phyloP scores from a whole-genome alignment of 2,888 invertebrate genomes.

The Hypena proboscidalis region DNA sequence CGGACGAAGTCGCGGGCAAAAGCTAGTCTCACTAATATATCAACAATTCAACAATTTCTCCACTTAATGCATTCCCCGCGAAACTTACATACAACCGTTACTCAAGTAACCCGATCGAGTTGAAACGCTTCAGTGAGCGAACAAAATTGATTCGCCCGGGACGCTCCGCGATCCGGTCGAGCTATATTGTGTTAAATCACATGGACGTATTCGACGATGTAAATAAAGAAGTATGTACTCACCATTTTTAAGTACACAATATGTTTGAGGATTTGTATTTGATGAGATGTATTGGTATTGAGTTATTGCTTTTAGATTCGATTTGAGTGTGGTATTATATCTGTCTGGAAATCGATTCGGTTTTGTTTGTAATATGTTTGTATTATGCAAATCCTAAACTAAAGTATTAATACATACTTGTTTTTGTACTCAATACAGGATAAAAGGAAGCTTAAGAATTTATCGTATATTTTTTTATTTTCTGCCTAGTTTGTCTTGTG shows the following conservation, averaged over 20 bases:
- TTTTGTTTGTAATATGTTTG: too few relatives aligned
- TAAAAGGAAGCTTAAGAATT: too few relatives aligned
- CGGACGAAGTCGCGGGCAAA: too few relatives aligned
- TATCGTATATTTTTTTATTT: too few relatives aligned
- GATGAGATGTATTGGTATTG: not conserved
- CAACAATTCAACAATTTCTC: slow-evolving; percentile 15
- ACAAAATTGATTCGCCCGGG: slow-evolving; percentile 47
- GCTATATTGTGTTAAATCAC: slow-evolving; percentile 49
- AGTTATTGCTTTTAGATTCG: slow-evolving; percentile 2
- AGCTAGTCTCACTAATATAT: slow-evolving; percentile 1
- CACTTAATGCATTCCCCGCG: slow-evolving; percentile 29
- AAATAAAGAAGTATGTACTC: slow-evolving; percentile 31
- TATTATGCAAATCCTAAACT: too few relatives aligned
- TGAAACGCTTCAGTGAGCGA: slow-evolving; percentile 42
- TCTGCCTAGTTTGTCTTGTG: too few relatives aligned
- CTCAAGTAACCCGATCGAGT: slow-evolving; percentile 44
- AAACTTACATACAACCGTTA: slow-evolving; percentile 27
- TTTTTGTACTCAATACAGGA: too few relatives aligned
- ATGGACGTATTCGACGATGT: slow-evolving; percentile 28
- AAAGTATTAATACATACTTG: too few relatives aligned
- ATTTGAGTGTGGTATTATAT: not conserved
- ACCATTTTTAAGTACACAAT: slow-evolving; percentile 31
- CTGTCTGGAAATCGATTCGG: not conserved
- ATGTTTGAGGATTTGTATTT: slow-evolving; percentile 8
- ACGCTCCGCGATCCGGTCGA: slow-evolving; percentile 34